Base-by-base conservation (phyloP, 2,888 invertebrate species). In the Athalia circularis region DNA sequence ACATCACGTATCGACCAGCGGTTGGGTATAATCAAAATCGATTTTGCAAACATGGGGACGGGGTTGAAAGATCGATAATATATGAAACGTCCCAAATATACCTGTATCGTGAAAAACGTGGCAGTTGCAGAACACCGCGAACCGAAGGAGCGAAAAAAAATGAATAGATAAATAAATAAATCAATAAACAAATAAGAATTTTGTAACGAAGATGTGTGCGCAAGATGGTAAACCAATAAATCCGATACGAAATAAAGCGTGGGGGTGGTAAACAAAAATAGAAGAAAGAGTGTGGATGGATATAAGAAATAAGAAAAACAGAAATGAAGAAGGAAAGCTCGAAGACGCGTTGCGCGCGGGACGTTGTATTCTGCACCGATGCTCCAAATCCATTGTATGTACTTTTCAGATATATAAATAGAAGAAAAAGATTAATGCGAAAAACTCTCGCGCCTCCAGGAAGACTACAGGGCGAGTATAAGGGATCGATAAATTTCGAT, bases 161-260 rank as follows among this genome's bases (percentile, higher is more conserved):
- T 13, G 43, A 59, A n/a, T n/a, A 54, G 59, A 72, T 59, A 72
- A 72, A 43, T 47, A 29, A 59, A 72, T 47, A 57, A 72, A 72
- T 59, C 72, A 72, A 72, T 13, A 43, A 29, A 29, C 29, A 29
- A 29, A 29, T 29, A 29, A 29, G 72, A 59, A 59, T 72, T 72
- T 72, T 11, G 72, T 72, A 72, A 72, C 59, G 72, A 72, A 72
- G 72, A 72, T 59, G 72, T 72, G 72, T 72, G 72, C 72, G 72
- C 59, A 54, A n/a, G 54, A n/a, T 11, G 54, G n/a, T n/a, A n/a
- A 7, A 11, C 54, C 29, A 29, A 29, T 29, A 29, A 29, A 29
- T 29, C 29, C 29, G 29, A 29, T 29, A 29, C 29, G 29, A 29
- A 29, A 68, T 50, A 52, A 59, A 52, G 47, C 29, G 54, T 5